These are phyloP conservation scores for Caenorhabditis sp. DNA, from an alignment of 2,888 invertebrate genomes.

Conservation along the genomic window DNA sequence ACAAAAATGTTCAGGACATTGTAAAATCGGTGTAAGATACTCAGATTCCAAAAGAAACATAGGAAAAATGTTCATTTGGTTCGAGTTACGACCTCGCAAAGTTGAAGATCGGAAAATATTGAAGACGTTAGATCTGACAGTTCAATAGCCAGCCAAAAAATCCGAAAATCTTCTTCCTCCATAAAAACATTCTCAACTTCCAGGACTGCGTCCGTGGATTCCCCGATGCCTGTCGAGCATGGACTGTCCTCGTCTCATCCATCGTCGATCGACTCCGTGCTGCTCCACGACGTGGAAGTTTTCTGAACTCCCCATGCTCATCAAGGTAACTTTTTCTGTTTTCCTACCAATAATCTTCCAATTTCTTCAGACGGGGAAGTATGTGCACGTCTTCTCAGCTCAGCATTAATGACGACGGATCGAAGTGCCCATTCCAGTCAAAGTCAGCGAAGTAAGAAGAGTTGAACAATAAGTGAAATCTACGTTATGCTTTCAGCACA, in stretches of 20 bases:
- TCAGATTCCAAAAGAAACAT: too few relatives aligned
- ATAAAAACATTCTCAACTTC: slow-evolving; percentile 9
- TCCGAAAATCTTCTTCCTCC: too few relatives aligned
- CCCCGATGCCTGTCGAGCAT: slow-evolving; percentile 80
- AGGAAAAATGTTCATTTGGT: too few relatives aligned
- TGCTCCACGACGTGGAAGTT: slow-evolving; percentile 72
- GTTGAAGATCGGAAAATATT: too few relatives aligned
- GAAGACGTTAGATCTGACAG: too few relatives aligned
- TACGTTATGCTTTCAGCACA: slow-evolving; percentile 7
- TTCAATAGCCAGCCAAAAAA: too few relatives aligned
- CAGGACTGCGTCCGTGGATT: slow-evolving; percentile 80
- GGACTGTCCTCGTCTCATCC: slow-evolving; percentile 80
- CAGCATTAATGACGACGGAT: slow-evolving; percentile 41
- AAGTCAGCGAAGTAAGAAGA: slow-evolving; percentile 43
- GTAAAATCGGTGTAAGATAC: too few relatives aligned
- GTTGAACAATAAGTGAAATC: not conserved
- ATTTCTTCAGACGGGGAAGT: slow-evolving; percentile 49
- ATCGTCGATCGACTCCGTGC: slow-evolving; percentile 79
- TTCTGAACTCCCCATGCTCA: slow-evolving; percentile 40
- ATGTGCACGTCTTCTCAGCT: slow-evolving; percentile 36
- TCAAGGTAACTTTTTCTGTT: slow-evolving; percentile 27
- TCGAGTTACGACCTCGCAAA: too few relatives aligned
- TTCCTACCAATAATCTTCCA: not conserved
- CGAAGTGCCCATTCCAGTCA: slow-evolving; percentile 47
- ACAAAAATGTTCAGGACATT: too few relatives aligned